Evolutionary conservation across 2,888 invertebrate species (phyloP).

Genomic region (Eilema sororculum): DNA sequence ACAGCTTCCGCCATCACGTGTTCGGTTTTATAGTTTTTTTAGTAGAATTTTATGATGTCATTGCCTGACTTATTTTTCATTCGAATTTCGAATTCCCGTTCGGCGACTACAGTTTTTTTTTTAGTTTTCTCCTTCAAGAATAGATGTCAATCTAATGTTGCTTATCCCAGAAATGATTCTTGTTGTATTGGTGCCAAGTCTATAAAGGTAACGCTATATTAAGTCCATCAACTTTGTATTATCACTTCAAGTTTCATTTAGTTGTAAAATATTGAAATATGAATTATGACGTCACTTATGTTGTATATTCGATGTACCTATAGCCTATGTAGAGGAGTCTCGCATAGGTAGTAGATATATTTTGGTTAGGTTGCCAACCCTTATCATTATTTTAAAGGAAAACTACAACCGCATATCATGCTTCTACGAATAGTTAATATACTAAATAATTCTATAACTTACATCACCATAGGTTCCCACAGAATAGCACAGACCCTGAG

Average conservation of each 20-base stretch:
- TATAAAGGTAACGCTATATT: slow-evolving; percentile 11
- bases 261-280: background rate
- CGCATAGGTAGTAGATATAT: background rate
- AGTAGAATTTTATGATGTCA: slow-evolving; percentile 3
- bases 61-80: slow-evolving; percentile 1
- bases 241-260: background rate
- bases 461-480: too few species aligned
- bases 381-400: background rate
- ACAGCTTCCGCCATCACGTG: slow-evolving; percentile 5
- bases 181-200: slow-evolving; percentile 20
- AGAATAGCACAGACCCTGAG: too few species aligned
- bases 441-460: too few species aligned
- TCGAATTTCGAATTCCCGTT: background rate
- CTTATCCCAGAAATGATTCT: slow-evolving; percentile 8
- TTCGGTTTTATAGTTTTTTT: background rate
- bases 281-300: background rate
- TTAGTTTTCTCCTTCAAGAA: background rate
- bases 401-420: background rate
- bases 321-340: background rate
- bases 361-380: background rate
- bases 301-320: background rate
- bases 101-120: background rate
- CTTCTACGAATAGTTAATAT: too few species aligned
- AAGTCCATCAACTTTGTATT: background rate
- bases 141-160: background rate